Evolutionary conservation across 2,113 vertebrate genomes (phyloP).

Genomic region (Galemys pyrenaicus): DNA sequence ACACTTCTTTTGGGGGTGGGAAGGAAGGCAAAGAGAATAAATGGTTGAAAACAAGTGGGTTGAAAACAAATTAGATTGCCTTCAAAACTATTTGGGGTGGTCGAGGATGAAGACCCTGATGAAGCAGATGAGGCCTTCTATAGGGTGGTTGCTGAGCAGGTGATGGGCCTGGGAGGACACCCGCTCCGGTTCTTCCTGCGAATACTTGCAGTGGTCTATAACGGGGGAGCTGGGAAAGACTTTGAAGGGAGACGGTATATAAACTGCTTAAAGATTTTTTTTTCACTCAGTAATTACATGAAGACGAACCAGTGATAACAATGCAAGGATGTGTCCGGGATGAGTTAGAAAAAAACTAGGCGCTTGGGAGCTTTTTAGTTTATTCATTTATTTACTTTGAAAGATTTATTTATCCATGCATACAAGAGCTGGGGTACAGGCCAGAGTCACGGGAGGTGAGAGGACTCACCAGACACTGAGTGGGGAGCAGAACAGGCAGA

Average conservation of each 20-base stretch:
- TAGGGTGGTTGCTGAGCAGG: not conserved
- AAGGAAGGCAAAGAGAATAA: not conserved
- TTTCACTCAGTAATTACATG: not conserved
- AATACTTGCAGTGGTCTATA: not conserved
- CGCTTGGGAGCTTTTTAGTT: too few relatives aligned
- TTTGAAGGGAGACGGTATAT: not conserved
- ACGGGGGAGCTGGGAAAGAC: not conserved
- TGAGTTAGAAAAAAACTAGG: not conserved
- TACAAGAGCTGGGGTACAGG: too few relatives aligned
- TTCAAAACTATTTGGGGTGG: not conserved
- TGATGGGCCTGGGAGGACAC: not conserved
- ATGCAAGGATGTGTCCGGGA: not conserved
- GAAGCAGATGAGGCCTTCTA: not conserved
- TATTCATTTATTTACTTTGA: too few relatives aligned
- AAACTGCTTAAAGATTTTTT: not conserved
- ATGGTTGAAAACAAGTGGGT: not conserved
- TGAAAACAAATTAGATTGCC: not conserved
- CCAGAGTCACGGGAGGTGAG: too few relatives aligned
- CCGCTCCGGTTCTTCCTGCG: not conserved
- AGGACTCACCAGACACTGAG: too few relatives aligned
- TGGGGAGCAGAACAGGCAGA: too few relatives aligned
- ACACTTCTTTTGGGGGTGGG: not conserved
- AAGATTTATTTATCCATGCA: too few relatives aligned
- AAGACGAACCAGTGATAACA: not conserved
- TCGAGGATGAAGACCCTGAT: not conserved